Evolutionary conservation across 2,113 vertebrate species (phyloP), one percentile per base, ranked within the genome.

Genomic region (Myrmophylax atrothorax): DNA sequence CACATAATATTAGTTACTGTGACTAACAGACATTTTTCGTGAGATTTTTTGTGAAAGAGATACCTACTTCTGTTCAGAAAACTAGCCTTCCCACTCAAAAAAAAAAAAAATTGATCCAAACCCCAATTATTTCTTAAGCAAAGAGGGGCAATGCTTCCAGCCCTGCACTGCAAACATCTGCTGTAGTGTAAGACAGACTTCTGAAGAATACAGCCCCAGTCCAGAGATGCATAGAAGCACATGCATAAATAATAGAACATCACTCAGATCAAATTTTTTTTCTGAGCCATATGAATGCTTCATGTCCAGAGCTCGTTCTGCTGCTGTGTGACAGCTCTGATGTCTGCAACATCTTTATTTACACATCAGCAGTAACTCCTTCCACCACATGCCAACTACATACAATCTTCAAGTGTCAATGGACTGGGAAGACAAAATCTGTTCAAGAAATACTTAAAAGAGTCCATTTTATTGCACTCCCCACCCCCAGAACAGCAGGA

Each of bases 261-360:
- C 40, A 67, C 56, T 92, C 49, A 63, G 64, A 88, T 77, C 28
- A 77, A 26, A 13, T 3, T 40, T 78, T 84, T 64, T 70, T 69
- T 63, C 25, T 55, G 8, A 81, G 76, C 58, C 81, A 33, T 78
- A 55, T 68, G 75, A 88, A 77, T 80, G 60, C 44, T 63, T 86
- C 76, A 70, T 80, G 76, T 81, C 73, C 69, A 52, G 72, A 72
- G 31, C 80, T 96, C 64, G 68, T 78, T 89, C 53, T 11, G 33
- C n/a, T 72, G 60, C 58, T 84, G 44, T 29, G 79, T 90, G 88
- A 74, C 68, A 94, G 88, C 49, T 92, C 73, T 74, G 56, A 86
- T 78, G 73, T 19, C 50, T 90, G 60, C 91, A 81, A 90, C 52
- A 60, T 77, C 90, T 94, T 92, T 84, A 92, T 96, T 81, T 5